Percentiles rank a stretch among this genome's conserved stretches.
Conservation (phyloP, 2,888 invertebrate genomes). For the Lasiommata megera region DNA sequence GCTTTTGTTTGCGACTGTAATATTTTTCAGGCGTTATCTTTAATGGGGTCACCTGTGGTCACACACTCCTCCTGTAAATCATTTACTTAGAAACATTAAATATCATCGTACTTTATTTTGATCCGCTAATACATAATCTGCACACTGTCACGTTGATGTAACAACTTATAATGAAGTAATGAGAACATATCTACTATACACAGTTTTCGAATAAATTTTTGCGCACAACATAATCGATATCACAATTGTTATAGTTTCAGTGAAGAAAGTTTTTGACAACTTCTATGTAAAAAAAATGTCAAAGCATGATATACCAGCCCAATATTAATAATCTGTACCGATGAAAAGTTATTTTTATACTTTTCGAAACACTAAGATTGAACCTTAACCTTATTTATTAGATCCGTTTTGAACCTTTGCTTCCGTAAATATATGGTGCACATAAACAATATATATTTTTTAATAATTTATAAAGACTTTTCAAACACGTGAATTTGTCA, state of each 20-base stretch:
- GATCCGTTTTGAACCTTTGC: too few species aligned
- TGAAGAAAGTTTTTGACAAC: conserved; percentile 10
- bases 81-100: neutral
- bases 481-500: conserved; percentile 5
- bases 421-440: too few species aligned
- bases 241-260: conserved; percentile 19
- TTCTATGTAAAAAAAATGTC: neutral
- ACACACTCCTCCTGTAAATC: neutral
- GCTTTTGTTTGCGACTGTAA: too few species aligned
- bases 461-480: neutral
- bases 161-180: conserved; percentile 55
- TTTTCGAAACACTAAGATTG: too few species aligned
- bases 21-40: too few species aligned
- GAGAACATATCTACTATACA: conserved; percentile 63
- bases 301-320: too few species aligned
- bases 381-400: too few species aligned
- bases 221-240: conserved; percentile 53
- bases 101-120: neutral
- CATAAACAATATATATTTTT: neutral
- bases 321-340: too few species aligned
- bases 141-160: conserved; percentile 35
- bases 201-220: conserved; percentile 55
- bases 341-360: too few species aligned
- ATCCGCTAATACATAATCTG: conserved; percentile 11
- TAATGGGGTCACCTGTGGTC: neutral